Evolutionary conservation across 2,797 vertebrate species (phyloP).

Genomic region (Aplochiton taeniatus): DNA sequence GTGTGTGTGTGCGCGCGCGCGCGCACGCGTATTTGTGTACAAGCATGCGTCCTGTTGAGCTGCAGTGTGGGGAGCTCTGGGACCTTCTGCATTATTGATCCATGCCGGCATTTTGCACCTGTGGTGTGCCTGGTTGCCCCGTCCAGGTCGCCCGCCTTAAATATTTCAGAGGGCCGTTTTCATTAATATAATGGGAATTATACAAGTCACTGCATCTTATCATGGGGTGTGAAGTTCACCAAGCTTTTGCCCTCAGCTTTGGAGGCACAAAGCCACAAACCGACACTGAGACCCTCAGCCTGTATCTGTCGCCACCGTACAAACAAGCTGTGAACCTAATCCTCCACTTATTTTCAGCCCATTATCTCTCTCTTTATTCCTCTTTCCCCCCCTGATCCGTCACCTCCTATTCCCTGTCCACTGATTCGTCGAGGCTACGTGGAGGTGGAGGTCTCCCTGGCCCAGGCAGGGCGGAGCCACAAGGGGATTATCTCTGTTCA

Average conservation of each 20-base stretch:
- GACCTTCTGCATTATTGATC: constrained; percentile 68
- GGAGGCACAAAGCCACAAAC: neutral
- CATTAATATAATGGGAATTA: constrained; percentile 73
- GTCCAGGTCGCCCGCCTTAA: constrained; percentile 43
- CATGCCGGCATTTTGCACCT: constrained; percentile 65
- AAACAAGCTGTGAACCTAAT: neutral
- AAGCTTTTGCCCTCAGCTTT: neutral
- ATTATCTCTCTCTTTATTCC: neutral
- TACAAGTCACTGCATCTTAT: constrained; percentile 70
- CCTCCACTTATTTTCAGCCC: neutral
- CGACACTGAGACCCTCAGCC: neutral
- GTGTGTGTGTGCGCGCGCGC: constrained; percentile 1
- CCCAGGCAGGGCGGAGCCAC: neutral
- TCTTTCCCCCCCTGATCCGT: neutral
- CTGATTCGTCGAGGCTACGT: neutral
- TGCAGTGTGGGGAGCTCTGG: constrained; percentile 43
- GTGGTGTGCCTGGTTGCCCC: constrained; percentile 49
- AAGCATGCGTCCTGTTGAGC: constrained; percentile 22
- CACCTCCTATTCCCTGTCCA: neutral
- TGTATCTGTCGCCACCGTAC: neutral
- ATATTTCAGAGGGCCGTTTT: constrained; percentile 70
- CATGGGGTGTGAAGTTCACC: constrained; percentile 64
- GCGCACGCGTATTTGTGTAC: neutral
- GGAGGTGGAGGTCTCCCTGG: neutral
- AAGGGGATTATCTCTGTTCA: neutral